phyloP scores from a whole-genome alignment of 64 coral and sea anemone species.

The Porites lutea region DNA sequence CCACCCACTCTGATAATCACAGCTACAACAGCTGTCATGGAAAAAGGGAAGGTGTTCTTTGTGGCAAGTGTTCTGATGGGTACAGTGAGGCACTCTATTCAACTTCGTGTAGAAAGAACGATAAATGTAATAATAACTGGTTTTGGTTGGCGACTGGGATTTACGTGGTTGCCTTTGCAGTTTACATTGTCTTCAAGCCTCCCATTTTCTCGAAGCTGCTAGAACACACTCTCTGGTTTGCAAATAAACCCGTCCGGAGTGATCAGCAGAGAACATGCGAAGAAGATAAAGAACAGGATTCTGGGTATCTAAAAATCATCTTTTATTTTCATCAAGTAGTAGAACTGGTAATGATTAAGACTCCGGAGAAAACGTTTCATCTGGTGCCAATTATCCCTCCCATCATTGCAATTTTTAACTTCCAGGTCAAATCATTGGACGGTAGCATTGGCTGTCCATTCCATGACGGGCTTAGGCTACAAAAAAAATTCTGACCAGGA shows the following conservation, averaged over 20 bases:
- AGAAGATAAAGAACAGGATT: background rate
- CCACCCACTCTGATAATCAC: no score
- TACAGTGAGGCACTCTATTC: slow-evolving; percentile 77
- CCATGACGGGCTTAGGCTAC: no score
- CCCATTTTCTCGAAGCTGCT: slow-evolving; percentile 23
- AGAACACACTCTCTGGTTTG: slow-evolving; percentile 62
- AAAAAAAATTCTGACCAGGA: no score
- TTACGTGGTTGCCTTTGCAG: slow-evolving; percentile 40
- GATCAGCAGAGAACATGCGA: background rate
- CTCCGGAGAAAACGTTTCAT: slow-evolving; percentile 3
- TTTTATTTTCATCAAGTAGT: slow-evolving; percentile 91
- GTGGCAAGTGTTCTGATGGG: slow-evolving; percentile 61
- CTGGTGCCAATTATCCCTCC: slow-evolving; percentile 53
- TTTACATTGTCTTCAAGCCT: slow-evolving; percentile 71
- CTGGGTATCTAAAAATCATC: slow-evolving; percentile 77
- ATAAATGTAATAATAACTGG: slow-evolving; percentile 73
- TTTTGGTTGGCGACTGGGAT: slow-evolving; percentile 67
- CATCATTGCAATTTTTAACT: slow-evolving; percentile 82
- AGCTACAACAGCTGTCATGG: slow-evolving; percentile 67
- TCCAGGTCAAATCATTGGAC: slow-evolving; percentile 56
- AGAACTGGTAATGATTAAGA: slow-evolving; percentile 51
- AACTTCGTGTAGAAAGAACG: slow-evolving; percentile 55
- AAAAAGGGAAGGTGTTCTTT: slow-evolving; percentile 54
- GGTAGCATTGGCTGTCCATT: slow-evolving; percentile 76
- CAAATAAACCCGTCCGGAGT: background rate